Conservation (phyloP, 1,140 invertebrate genomes). For the Bombus huntii region DNA sequence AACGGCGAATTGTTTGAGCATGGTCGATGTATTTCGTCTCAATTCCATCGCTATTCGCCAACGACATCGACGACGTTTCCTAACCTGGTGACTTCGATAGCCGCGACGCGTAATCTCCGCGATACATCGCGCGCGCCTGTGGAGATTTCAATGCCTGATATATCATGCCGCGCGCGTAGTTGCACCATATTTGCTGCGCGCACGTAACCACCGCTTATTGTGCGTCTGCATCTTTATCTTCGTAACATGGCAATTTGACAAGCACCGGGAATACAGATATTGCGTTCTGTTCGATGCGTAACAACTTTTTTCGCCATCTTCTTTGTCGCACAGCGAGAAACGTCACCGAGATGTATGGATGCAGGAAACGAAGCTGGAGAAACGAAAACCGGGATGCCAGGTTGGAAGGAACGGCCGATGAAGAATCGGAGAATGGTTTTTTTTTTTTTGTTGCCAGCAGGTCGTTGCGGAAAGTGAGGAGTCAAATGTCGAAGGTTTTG, state of each 20-base stretch:
- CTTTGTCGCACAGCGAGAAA: too few relatives aligned
- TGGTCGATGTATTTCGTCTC: not conserved
- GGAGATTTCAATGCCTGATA: constrained; percentile 47
- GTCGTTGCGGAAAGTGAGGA: not conserved
- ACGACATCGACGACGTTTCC: constrained; percentile 16
- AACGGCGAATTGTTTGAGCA: too few relatives aligned
- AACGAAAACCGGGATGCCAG: not conserved
- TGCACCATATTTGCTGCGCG: constrained; percentile 38
- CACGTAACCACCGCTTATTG: constrained; percentile 23
- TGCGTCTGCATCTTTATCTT: constrained; percentile 32
- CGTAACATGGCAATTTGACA: constrained; percentile 45
- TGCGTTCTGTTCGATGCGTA: not conserved
- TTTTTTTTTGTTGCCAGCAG: too few relatives aligned
- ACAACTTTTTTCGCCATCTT: not conserved
- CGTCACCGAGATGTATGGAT: not conserved
- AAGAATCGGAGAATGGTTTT: too few relatives aligned
- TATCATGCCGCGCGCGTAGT: constrained; percentile 24
- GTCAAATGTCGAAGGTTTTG: too few relatives aligned
- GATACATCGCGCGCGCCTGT: constrained; percentile 14
- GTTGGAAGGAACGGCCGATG: too few relatives aligned
- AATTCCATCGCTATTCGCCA: not conserved
- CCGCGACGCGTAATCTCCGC: not conserved
- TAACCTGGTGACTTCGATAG: constrained; percentile 39
- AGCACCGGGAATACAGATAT: constrained; percentile 25
- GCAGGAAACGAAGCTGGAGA: not conserved